phyloP scores from a whole-genome alignment of 2,888 invertebrate genomes.

The Dicyrtoma fusca region DNA sequence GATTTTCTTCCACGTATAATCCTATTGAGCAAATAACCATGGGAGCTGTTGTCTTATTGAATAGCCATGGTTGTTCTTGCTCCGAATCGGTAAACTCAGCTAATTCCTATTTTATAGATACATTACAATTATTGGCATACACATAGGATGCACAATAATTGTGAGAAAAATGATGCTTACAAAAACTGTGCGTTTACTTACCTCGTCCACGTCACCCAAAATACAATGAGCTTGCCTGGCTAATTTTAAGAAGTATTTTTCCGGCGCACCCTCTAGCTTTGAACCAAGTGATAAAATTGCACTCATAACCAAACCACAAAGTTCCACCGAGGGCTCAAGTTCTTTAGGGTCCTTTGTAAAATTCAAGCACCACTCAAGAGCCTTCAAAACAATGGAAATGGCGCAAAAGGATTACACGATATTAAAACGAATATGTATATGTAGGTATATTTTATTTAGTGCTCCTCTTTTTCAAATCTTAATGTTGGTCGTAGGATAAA shows the following conservation, averaged over 20 bases:
- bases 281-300: constrained; percentile 26
- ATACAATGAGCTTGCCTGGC: constrained; percentile 32
- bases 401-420: too few species aligned
- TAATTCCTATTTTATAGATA: too few species aligned
- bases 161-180: not conserved
- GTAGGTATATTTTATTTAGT: too few species aligned
- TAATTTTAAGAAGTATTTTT: constrained; percentile 34
- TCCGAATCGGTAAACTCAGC: not conserved
- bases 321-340: constrained; percentile 18
- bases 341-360: constrained; percentile 13
- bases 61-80: constrained; percentile 36
- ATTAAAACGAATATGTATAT: too few species aligned
- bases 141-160: too few species aligned
- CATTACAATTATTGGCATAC: too few species aligned
- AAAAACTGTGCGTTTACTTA: not conserved
- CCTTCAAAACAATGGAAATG: too few species aligned
- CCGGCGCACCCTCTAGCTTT: constrained; percentile 13
- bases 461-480: too few species aligned
- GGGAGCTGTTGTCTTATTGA: constrained; percentile 41
- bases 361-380: constrained; percentile 14
- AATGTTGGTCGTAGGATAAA: too few species aligned
- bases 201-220: constrained; percentile 37
- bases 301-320: constrained; percentile 19
- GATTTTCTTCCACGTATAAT: constrained; percentile 34
- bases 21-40: constrained; percentile 37